Evolutionary conservation across 2,797 vertebrate genomes (phyloP).

Genomic region (Anguilla megastoma): DNA sequence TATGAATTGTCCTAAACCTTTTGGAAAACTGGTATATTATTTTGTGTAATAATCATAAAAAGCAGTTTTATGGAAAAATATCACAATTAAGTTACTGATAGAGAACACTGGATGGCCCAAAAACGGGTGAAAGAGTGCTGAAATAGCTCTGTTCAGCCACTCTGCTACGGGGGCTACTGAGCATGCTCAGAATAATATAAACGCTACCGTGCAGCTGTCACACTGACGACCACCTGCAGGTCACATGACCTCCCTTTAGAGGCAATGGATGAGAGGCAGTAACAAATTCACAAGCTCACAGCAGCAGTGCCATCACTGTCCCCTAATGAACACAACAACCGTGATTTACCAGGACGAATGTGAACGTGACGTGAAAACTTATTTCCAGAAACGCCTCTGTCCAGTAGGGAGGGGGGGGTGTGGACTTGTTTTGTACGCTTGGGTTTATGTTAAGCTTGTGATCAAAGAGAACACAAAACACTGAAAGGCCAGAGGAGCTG

Average conservation of each 20-base stretch:
- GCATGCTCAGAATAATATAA: background rate
- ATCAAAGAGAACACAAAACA: background rate
- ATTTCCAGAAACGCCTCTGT: background rate
- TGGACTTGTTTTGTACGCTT: background rate
- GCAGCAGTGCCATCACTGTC: slow-evolving; percentile 43
- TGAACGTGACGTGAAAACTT: background rate
- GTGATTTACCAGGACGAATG: background rate
- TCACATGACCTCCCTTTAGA: slow-evolving; percentile 32
- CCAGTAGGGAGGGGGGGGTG: background rate
- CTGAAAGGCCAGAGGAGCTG: background rate
- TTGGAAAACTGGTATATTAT: slow-evolving; percentile 5
- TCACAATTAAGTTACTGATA: background rate
- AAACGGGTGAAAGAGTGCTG: background rate
- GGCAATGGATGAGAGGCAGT: slow-evolving; percentile 32
- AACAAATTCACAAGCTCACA: slow-evolving; percentile 33
- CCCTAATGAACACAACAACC: slow-evolving; percentile 52
- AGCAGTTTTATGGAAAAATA: background rate
- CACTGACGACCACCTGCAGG: slow-evolving; percentile 12
- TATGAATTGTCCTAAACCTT: background rate
- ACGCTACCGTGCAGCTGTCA: slow-evolving; percentile 12
- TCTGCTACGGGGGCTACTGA: background rate
- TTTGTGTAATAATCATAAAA: background rate
- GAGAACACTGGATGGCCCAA: background rate
- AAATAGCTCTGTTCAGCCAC: background rate
- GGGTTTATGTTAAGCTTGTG: background rate